These are phyloP conservation scores for Podarcis siculus DNA, from an alignment of 2,797 vertebrate genomes.

Conservation along the genomic window DNA sequence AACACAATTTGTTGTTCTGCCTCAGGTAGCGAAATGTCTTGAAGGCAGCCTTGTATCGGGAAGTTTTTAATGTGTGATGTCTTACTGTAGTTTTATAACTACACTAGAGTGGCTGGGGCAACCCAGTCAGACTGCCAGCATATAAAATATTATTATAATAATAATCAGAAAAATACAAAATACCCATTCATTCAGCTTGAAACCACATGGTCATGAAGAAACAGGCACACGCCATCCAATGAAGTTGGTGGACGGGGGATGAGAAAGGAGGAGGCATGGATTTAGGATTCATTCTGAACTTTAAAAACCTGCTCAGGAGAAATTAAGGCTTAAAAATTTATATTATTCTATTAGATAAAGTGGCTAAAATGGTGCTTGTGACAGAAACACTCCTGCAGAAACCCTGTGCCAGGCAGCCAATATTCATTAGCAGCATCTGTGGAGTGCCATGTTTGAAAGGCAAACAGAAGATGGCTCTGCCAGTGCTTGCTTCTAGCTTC, in stretches of 20 bases:
- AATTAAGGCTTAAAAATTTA: not conserved
- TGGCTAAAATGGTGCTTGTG: slow-evolving; percentile 9
- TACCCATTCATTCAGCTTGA: not conserved
- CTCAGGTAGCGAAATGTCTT: too few species aligned
- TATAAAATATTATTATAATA: too few species aligned
- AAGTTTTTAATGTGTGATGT: too few species aligned
- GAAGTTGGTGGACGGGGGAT: not conserved
- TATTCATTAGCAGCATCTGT: slow-evolving; percentile 14
- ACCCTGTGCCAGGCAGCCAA: not conserved
- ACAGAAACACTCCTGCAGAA: not conserved
- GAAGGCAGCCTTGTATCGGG: too few species aligned
- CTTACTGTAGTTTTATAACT: too few species aligned
- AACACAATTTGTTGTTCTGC: too few species aligned
- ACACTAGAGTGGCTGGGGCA: too few species aligned
- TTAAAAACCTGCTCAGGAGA: not conserved
- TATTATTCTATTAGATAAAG: not conserved
- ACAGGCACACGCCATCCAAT: not conserved
- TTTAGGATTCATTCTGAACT: not conserved
- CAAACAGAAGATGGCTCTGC: not conserved
- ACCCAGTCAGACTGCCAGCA: too few species aligned
- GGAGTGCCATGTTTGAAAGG: not conserved
- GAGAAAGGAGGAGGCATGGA: too few species aligned
- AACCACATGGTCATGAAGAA: not conserved
- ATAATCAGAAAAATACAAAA: not conserved
- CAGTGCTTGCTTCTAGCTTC: slow-evolving; percentile 10